These are phyloP conservation scores for Harpalus rubripes DNA, from an alignment of 2,888 invertebrate species.

Conservation along the genomic window DNA sequence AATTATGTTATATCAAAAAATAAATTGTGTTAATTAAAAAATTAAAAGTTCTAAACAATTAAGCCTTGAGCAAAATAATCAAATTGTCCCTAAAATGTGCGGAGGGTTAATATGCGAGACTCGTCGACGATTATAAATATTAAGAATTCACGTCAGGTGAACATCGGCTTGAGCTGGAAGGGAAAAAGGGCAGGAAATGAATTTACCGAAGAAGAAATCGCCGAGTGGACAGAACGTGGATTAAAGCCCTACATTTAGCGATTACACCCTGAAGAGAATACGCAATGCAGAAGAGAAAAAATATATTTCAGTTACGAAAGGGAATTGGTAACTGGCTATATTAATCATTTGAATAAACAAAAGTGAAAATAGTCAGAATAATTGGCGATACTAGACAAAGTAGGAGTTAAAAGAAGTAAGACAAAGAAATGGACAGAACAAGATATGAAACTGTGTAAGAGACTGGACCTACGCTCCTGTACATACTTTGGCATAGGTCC, in stretches of 20 bases:
- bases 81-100: not conserved
- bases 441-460: too few species aligned
- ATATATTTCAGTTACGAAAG: too few species aligned
- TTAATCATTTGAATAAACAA: too few species aligned
- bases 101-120: not conserved
- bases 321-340: too few species aligned
- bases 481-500: too few species aligned
- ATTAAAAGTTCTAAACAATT: not conserved
- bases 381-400: too few species aligned
- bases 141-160: slow-evolving; percentile 64
- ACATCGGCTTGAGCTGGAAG: slow-evolving; percentile 11
- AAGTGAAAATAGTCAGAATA: too few species aligned
- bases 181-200: slow-evolving; percentile 72
- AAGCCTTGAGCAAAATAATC: not conserved
- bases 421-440: too few species aligned
- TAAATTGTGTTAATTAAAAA: not conserved
- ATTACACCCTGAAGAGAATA: not conserved
- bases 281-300: not conserved
- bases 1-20: not conserved
- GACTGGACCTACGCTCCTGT: too few species aligned
- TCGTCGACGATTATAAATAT: slow-evolving; percentile 52
- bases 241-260: slow-evolving; percentile 73
- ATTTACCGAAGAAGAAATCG: slow-evolving; percentile 75
- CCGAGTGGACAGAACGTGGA: slow-evolving; percentile 76
- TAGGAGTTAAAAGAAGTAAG: too few species aligned